phyloP scores from a whole-genome alignment of 2,113 vertebrate genomes.

The Phalacrocorax carbo region DNA sequence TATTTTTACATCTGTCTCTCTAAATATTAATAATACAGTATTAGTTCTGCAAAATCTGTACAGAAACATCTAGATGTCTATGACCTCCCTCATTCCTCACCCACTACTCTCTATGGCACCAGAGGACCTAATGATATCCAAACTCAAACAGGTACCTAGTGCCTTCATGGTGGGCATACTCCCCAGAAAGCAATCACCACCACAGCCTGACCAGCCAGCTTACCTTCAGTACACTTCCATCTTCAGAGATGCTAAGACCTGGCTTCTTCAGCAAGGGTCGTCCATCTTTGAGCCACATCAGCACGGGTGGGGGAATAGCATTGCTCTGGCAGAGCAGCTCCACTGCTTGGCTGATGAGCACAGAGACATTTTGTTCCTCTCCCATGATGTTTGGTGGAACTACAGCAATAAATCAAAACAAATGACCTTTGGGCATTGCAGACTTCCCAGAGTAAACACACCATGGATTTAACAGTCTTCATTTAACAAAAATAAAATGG shows the following conservation, averaged over 20 bases:
- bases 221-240: slow-evolving; percentile 89
- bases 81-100: background rate
- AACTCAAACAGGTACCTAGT: fast-evolving
- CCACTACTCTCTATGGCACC: no score
- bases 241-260: slow-evolving; percentile 80
- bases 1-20: background rate
- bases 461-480: background rate
- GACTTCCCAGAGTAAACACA: background rate
- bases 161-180: fast-evolving
- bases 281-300: slow-evolving; percentile 89
- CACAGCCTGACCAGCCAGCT: background rate
- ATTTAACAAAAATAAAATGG: background rate
- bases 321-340: slow-evolving; percentile 86
- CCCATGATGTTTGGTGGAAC: slow-evolving; percentile 94
- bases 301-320: slow-evolving; percentile 83
- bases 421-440: background rate
- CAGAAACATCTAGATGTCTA: fast-evolving
- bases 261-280: slow-evolving; percentile 83
- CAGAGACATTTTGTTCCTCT: slow-evolving; percentile 90
- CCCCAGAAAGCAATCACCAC: no score
- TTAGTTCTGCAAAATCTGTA: background rate
- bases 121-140: background rate
- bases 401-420: slow-evolving; percentile 52
- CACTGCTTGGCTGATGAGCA: slow-evolving; percentile 76
- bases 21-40: background rate